These are phyloP conservation scores for Thomomys bottae DNA, from an alignment of 2,113 vertebrate genomes.

Conservation along the genomic window DNA sequence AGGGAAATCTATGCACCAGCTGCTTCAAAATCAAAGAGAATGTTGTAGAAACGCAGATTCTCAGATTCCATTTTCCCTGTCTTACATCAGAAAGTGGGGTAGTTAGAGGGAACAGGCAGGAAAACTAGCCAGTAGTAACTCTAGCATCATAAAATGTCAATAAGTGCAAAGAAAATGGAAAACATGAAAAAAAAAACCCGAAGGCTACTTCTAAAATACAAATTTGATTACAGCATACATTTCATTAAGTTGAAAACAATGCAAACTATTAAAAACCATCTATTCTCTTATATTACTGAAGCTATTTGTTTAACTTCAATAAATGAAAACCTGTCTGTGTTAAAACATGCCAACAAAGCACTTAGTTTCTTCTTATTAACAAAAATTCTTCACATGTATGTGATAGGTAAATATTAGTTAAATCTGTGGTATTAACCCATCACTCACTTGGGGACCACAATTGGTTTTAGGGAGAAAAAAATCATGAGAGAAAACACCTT, in stretches of 20 bases:
- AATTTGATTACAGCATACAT: constrained; percentile 43
- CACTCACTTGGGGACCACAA: background rate
- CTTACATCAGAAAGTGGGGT: background rate
- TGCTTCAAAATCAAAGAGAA: constrained; percentile 29
- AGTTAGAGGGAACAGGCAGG: background rate
- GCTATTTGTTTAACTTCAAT: background rate
- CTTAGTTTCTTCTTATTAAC: constrained; percentile 43
- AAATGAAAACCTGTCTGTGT: constrained; percentile 32
- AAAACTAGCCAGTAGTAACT: constrained; percentile 41
- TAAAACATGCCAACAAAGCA: constrained; percentile 18
- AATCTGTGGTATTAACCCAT: background rate
- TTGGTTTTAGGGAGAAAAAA: background rate
- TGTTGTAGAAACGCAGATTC: background rate
- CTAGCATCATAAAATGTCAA: constrained; percentile 1
- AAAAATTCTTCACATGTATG: too few species aligned
- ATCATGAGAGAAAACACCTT: background rate
- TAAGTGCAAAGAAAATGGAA: constrained; percentile 53
- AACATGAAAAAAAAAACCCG: constrained; percentile 34
- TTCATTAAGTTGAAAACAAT: constrained; percentile 54
- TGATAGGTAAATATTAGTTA: background rate
- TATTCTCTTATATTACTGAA: constrained; percentile 50
- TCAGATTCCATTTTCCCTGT: background rate
- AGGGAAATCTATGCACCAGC: background rate
- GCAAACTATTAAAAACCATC: constrained; percentile 15
- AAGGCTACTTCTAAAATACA: constrained; percentile 34